Percentiles rank a stretch among this genome's conserved stretches.
These are phyloP conservation scores for Oryzaephilus surinamensis DNA, from an alignment of 1,140 invertebrate genomes.

Conservation along the genomic window DNA sequence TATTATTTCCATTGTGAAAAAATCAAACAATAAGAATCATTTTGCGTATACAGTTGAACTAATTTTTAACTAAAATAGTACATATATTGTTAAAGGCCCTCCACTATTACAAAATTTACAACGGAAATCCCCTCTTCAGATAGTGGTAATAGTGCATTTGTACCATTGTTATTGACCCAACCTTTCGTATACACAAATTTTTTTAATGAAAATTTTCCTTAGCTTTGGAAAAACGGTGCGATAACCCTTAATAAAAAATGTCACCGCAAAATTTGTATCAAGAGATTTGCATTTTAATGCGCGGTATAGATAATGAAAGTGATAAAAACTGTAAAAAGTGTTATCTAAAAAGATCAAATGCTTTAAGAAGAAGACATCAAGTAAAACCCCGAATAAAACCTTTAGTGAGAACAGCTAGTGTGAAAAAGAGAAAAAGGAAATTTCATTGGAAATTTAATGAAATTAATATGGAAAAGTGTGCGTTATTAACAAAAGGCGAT, in stretches of 20 bases:
- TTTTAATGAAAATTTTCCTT: constrained; percentile 1
- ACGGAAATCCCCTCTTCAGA: constrained; percentile 7
- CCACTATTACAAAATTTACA: constrained; percentile 2
- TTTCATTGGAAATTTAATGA: background rate
- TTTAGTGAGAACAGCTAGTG: background rate
- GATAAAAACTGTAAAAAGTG: constrained; percentile 1
- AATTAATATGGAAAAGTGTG: background rate
- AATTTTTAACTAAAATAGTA: too few relatives aligned
- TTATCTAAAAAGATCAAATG: constrained; percentile 8
- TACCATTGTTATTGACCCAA: background rate
- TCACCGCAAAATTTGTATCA: constrained; percentile 1
- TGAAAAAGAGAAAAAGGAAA: constrained; percentile 1
- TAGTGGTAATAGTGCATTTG: constrained; percentile 3
- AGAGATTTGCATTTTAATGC: constrained; percentile 4
- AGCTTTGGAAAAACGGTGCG: background rate
- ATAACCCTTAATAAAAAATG: background rate
- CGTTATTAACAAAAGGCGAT: background rate
- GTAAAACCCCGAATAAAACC: constrained; percentile 1
- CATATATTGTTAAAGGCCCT: background rate
- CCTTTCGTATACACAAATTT: constrained; percentile 2
- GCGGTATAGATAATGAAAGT: background rate
- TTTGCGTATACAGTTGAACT: too few relatives aligned
- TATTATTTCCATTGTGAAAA: too few relatives aligned
- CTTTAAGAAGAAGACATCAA: background rate
- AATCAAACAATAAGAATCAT: too few relatives aligned